Base-by-base conservation (phyloP, 92 coral and sea anemone genomes). In the Meandrina meandrites region DNA sequence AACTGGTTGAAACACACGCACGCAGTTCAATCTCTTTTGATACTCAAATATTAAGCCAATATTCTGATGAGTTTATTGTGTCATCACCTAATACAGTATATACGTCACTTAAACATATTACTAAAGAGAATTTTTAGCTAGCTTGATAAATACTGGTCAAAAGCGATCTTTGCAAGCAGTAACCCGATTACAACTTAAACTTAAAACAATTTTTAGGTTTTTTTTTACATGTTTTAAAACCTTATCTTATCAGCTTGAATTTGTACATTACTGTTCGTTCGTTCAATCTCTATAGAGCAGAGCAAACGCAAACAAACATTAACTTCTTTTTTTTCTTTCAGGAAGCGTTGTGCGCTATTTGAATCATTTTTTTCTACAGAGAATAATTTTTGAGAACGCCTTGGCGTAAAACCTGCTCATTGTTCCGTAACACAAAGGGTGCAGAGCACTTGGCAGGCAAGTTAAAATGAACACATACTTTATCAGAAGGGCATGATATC, bases 391-490 rank as follows among this genome's bases (percentile, higher is more conserved):
- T 6, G 92, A 81, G 81, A 91, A 91, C 27, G 86, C 90, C 87
- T 77, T 88, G 34, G 91, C 94, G 81, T 85, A 91, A 51, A 91
- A 91, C 51, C 42, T 89, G 82, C 81, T 91, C 92, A 91, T 91
- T 31, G 94, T 91, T 21, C 92, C 94, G 37, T 91, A 91, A 87
- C 92, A 89, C 67, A 91, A 67, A 21, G 94, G 94, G 34, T 91
- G 94, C 34, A 91, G 69, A 2, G 94, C 94, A 21, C 90, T 76
- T 0, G 94, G 94, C 42, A 91, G 54, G 50, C 92, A 91, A 17
- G 82, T 91, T n/a, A 89, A 78, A 27, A 91, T 86, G 75, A 91
- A 89, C 0, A 69, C 35, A 58, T 88, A 91, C 60, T 82, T 78
- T 60, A 50, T 42, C 14, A 88, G 31, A 68, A 89, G 79, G 36